A percentile compares a stretch with the other conserved stretches of the same genome.
Conservation (phyloP, 2,113 vertebrate genomes). For the Serinus canaria region DNA sequence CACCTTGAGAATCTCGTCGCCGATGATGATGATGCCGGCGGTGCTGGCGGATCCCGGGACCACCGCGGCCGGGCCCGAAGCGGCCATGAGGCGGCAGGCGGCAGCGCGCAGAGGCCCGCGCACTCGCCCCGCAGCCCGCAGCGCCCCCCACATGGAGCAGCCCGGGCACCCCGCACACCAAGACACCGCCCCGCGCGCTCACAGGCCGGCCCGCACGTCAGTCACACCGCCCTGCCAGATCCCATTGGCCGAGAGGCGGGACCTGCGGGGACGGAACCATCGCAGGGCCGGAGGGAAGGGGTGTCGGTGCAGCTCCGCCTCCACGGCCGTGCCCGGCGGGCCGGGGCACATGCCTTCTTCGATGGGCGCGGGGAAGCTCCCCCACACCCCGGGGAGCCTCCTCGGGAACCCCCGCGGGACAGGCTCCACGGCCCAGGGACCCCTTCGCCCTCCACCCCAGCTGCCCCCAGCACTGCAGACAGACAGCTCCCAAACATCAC, state of each 20-base stretch:
- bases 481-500: neutral
- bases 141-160: constrained; percentile 27
- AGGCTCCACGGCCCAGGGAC: neutral
- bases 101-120: constrained; percentile 56
- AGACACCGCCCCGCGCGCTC: neutral
- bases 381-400: fast-evolving
- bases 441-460: neutral
- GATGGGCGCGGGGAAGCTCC: neutral
- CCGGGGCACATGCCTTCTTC: too few species aligned
- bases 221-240: fast-evolving
- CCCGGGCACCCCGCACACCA: neutral
- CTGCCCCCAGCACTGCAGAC: neutral
- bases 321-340: neutral
- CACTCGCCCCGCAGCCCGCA: constrained; percentile 54
- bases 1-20: constrained; percentile 97
- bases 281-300: fast-evolving
- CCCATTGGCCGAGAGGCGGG: neutral
- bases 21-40: constrained; percentile 91
- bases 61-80: constrained; percentile 70
- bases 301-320: neutral
- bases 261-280: neutral
- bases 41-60: constrained; percentile 68
- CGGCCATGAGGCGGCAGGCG: constrained; percentile 77
- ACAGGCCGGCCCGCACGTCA: fast-evolving
- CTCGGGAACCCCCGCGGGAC: neutral